Percentiles rank a stretch among this genome's conserved stretches.
phyloP scores from a whole-genome alignment of 2,113 vertebrate genomes.

The Triplophysa dalaica region DNA sequence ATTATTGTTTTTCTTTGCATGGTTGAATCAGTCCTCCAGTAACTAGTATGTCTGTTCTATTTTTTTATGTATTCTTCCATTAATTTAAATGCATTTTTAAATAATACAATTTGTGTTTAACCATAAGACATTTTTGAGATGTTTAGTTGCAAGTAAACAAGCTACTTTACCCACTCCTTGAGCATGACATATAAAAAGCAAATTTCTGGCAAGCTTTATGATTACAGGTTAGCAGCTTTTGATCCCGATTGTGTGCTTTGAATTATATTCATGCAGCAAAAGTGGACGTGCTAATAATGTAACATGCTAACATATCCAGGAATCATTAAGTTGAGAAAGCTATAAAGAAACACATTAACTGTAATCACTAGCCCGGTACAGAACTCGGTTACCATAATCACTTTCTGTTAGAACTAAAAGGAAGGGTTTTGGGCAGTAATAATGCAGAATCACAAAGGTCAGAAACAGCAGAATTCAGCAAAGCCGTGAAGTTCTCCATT shows the following conservation, averaged over 20 bases:
- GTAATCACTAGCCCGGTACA: not conserved
- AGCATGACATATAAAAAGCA: too few species aligned
- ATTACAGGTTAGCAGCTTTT: too few species aligned
- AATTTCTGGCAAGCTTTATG: too few species aligned
- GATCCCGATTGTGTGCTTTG: not conserved
- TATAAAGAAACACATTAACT: not conserved
- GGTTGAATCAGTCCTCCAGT: too few species aligned
- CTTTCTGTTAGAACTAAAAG: not conserved
- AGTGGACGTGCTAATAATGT: not conserved
- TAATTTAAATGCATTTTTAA: too few species aligned
- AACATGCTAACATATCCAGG: not conserved
- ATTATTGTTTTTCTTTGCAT: too few species aligned
- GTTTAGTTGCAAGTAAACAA: too few species aligned
- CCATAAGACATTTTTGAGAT: too few species aligned
- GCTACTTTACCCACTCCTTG: too few species aligned
- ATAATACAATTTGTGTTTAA: too few species aligned
- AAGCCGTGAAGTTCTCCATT: conserved; percentile 19
- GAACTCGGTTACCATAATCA: not conserved
- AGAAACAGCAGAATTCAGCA: not conserved
- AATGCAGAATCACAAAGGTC: conserved; percentile 3
- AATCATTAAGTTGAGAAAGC: not conserved
- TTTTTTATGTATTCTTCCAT: too few species aligned
- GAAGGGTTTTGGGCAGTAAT: not conserved
- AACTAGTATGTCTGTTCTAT: too few species aligned
- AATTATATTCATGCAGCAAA: not conserved